Evolutionary conservation across 2,113 vertebrate genomes (phyloP).

Genomic region (Centropristis striata): DNA sequence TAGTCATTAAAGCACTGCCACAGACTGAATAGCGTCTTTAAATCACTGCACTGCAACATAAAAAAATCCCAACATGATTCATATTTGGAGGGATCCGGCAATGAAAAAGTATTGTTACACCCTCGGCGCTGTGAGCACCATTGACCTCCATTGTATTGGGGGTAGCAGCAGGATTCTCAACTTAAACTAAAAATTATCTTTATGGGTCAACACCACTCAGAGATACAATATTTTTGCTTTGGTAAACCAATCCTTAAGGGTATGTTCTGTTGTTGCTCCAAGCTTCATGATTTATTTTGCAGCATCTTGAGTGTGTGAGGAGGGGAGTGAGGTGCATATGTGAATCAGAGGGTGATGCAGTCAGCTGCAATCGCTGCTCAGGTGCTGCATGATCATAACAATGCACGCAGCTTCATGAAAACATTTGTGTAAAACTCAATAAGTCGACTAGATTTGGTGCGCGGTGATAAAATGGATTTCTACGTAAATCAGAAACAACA

Average conservation of each 20-base stretch:
- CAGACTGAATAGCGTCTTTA: neutral
- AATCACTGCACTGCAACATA: conserved; percentile 3
- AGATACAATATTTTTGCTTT: neutral
- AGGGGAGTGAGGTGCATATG: conserved; percentile 7
- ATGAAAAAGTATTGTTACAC: neutral
- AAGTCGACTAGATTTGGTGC: neutral
- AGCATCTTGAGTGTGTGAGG: conserved; percentile 8
- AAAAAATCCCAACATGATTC: neutral
- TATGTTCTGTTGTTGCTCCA: neutral
- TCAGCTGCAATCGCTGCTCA: conserved; percentile 51
- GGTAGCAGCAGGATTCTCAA: neutral
- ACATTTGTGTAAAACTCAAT: neutral
- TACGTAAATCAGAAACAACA: conserved; percentile 23
- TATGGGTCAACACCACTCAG: neutral
- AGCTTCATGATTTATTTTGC: conserved; percentile 40
- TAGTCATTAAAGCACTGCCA: conserved; percentile 8
- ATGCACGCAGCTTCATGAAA: conserved; percentile 6
- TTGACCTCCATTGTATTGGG: neutral
- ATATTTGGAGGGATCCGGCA: neutral
- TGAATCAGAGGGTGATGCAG: conserved; percentile 58
- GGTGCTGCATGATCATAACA: conserved; percentile 9
- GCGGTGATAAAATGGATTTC: conserved; percentile 18
- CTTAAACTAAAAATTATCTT: neutral
- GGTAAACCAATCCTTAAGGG: conserved; percentile 7
- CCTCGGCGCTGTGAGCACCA: no score